A percentile compares a stretch with the other conserved stretches of the same genome.
Conservation (phyloP, 2,113 vertebrate species). For the Anseranas semipalmata region DNA sequence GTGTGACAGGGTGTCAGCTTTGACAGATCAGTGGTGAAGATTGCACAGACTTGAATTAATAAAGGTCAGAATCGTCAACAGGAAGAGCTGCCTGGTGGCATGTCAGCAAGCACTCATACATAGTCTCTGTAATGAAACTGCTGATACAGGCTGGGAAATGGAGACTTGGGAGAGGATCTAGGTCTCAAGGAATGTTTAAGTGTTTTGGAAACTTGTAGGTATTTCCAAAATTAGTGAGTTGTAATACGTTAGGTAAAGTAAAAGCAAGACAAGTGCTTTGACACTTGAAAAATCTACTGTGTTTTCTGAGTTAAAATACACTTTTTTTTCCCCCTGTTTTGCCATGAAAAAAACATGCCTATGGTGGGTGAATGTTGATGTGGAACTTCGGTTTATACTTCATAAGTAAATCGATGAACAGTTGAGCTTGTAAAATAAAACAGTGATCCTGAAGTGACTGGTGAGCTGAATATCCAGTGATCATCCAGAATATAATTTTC, state of each 20-base stretch:
- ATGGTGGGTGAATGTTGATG: neutral
- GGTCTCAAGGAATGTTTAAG: neutral
- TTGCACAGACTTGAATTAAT: constrained; percentile 79
- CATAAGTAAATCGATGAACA: neutral
- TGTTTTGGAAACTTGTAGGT: neutral
- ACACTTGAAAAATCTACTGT: neutral
- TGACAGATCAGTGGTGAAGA: constrained; percentile 77
- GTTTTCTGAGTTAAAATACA: neutral
- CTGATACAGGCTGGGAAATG: neutral
- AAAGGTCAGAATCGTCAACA: constrained; percentile 82
- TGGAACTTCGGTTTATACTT: neutral
- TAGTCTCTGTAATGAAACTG: constrained; percentile 9
- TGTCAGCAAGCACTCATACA: constrained; percentile 50
- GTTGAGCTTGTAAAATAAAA: neutral
- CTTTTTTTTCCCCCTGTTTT: rapidly evolving
- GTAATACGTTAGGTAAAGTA: neutral
- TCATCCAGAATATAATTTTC: neutral
- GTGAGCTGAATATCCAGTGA: neutral
- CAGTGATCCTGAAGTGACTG: neutral
- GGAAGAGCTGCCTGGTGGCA: constrained; percentile 61
- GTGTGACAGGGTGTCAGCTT: constrained; percentile 75
- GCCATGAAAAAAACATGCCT: neutral
- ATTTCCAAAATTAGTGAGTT: neutral
- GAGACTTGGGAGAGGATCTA: neutral
- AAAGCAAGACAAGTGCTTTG: neutral